Evolutionary conservation across 2,113 vertebrate genomes (phyloP), one percentile per base, ranked within the genome.

Genomic region (Sapayoa aenigma): DNA sequence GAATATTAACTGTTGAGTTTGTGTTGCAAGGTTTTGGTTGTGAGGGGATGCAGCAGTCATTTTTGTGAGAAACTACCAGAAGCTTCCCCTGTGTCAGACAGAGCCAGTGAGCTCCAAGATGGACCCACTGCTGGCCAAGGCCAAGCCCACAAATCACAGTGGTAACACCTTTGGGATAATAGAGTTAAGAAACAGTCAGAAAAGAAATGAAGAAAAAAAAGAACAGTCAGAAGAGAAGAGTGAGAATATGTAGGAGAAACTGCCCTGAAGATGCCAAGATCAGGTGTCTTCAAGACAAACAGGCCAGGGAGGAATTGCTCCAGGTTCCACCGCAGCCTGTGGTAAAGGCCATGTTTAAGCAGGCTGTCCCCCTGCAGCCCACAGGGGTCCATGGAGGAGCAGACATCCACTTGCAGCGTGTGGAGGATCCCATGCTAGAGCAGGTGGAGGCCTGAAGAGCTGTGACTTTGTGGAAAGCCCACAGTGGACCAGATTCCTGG

Each of bases 21-120:
- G 35, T 37, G 9, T 35, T 65, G 41, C 17, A 44, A 37, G 8
- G 39, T 53, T 60, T 60, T 53, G 5, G 9, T 14, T 39, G 22
- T 14, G 33, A 42, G 63, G 3, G 4, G 47, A 37, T 56, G 27
- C 18, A 65, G 22, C 6, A 7, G 5, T 14, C 0, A 0, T 62
- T 56, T 44, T 42, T 56, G 12, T 14, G 35, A 44, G 62, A 69
- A 62, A n/a, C 9, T 27, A 3, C n/a, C 25, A 55, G 47, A 63
- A 77, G 4, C 3, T 42, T 42, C 22, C 17, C 9, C 31, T 42
- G 2, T 31, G 24, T 39, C 21, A 75, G 41, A 22, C 44, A 62
- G 14, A 35, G 16, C 8, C 9, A 37, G 18, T 31, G 25, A 33
- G 18, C 18, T 58, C 12, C 27, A 33, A 75, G 33, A 35, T 12